Percentiles rank a stretch among this genome's conserved stretches.
phyloP scores from a whole-genome alignment of 2,888 invertebrate genomes.

The Liopterus haemorrhoidalis region DNA sequence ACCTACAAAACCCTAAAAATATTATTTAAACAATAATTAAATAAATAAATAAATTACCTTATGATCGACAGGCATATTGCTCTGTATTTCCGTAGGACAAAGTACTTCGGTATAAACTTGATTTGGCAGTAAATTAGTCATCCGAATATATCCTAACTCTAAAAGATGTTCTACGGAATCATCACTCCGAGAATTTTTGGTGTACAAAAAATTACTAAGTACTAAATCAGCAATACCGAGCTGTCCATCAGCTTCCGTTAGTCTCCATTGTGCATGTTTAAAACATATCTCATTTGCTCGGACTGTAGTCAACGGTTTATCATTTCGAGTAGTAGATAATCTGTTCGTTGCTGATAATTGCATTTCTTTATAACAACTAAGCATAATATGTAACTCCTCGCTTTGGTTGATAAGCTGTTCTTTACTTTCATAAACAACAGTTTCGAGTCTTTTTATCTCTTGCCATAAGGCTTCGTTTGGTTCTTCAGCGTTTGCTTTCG shows the following conservation, averaged over 20 bases:
- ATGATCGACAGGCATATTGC: constrained; percentile 85
- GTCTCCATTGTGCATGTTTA: constrained; percentile 95
- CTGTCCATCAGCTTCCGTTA: constrained; percentile 97
- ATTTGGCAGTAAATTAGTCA: constrained; percentile 91
- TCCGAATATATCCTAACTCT: constrained; percentile 91
- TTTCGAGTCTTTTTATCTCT: constrained; percentile 67
- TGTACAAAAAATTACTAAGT: constrained; percentile 93
- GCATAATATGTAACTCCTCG: constrained; percentile 92
- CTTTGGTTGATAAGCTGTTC: constrained; percentile 79
- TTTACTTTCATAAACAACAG: constrained; percentile 81
- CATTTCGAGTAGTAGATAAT: constrained; percentile 58
- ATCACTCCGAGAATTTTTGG: constrained; percentile 91
- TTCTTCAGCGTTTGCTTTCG: constrained; percentile 70
- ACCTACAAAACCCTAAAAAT: no score
- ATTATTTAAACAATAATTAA: constrained; percentile 1
- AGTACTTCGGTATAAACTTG: constrained; percentile 88
- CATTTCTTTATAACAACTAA: constrained; percentile 84
- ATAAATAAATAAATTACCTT: constrained; percentile 49
- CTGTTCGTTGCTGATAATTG: constrained; percentile 57
- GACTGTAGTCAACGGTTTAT: constrained; percentile 70
- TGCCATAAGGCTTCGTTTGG: constrained; percentile 54
- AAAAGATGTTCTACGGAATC: constrained; percentile 96
- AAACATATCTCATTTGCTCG: constrained; percentile 94
- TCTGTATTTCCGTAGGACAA: constrained; percentile 70
- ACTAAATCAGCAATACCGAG: constrained; percentile 94